phyloP scores from a whole-genome alignment of 2,113 vertebrate species.

The Origma solitaria region DNA sequence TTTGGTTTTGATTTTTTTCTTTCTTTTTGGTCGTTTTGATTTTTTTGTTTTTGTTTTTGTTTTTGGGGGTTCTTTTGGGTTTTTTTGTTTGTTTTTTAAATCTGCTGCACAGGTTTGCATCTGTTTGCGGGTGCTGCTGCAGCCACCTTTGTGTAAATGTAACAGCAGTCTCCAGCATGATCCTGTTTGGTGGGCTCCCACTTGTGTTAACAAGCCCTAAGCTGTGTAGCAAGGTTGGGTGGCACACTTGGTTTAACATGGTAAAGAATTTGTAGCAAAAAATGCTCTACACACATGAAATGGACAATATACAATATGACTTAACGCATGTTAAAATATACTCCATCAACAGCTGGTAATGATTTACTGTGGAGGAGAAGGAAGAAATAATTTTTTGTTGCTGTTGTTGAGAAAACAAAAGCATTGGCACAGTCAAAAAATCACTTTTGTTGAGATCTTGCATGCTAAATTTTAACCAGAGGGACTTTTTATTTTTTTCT shows the following conservation, averaged over 20 bases:
- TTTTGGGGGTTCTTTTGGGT: not conserved
- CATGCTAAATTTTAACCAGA: slow-evolving; percentile 57
- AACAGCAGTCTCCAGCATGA: accelerated
- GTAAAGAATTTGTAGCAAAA: slow-evolving; percentile 40
- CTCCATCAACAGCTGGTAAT: slow-evolving; percentile 34
- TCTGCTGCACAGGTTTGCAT: not conserved
- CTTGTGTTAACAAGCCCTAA: not conserved
- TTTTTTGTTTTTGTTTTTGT: not conserved
- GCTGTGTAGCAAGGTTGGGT: not conserved
- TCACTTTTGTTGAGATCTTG: slow-evolving; percentile 42
- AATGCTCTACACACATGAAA: slow-evolving; percentile 24
- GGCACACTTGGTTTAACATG: not conserved
- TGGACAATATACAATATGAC: slow-evolving; percentile 7
- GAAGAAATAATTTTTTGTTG: slow-evolving; percentile 23
- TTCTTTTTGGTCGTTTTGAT: not conserved
- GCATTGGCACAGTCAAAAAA: slow-evolving; percentile 40
- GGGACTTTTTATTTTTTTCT: not conserved
- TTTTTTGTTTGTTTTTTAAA: not conserved
- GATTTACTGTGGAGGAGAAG: slow-evolving; percentile 35
- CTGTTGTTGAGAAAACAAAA: slow-evolving; percentile 53
- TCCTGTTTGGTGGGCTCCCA: not conserved
- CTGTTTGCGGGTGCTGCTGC: not conserved
- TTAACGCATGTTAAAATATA: slow-evolving; percentile 22
- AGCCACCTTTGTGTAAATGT: not conserved
- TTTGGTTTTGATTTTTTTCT: not conserved